Conservation (phyloP, 1,140 invertebrate species). For the Brachionus rubens region DNA sequence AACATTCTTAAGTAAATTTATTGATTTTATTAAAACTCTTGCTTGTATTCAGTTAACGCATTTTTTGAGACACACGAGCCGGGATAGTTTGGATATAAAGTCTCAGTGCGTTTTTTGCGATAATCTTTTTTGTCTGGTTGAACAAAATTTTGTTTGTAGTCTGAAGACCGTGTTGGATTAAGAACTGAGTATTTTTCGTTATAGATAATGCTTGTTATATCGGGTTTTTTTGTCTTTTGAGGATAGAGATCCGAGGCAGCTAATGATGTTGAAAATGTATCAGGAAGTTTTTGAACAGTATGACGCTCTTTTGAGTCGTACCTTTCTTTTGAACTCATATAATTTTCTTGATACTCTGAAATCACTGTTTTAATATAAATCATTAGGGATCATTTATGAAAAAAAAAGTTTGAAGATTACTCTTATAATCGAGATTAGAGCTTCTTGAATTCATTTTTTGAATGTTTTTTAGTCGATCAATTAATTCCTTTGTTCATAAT, state of each 20-base stretch:
- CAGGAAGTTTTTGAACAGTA: neutral
- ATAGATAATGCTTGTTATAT: slow-evolving; percentile 14
- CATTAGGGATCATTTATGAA: too few relatives aligned
- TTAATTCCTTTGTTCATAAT: too few relatives aligned
- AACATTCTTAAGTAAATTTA: too few relatives aligned
- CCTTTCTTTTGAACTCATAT: neutral
- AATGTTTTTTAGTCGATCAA: too few relatives aligned
- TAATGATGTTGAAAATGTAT: neutral
- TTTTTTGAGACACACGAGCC: slow-evolving; percentile 17
- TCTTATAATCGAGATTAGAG: too few relatives aligned
- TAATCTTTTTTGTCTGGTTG: slow-evolving; percentile 36
- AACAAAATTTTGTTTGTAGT: neutral
- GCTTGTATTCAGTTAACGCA: slow-evolving; percentile 9
- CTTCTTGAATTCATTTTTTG: too few relatives aligned
- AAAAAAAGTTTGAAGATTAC: too few relatives aligned
- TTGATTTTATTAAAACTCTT: slow-evolving; percentile 38
- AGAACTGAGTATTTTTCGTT: neutral
- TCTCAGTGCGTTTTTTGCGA: slow-evolving; percentile 28
- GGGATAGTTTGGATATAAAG: slow-evolving; percentile 19
- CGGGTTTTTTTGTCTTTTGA: neutral
- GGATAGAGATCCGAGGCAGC: neutral
- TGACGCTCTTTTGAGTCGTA: neutral
- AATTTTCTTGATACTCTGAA: slow-evolving; percentile 31
- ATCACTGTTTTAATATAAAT: slow-evolving; percentile 9
- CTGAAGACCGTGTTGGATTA: neutral